Base-by-base conservation (phyloP, 2,888 invertebrate species). In the Cryptocephalus primarius region DNA sequence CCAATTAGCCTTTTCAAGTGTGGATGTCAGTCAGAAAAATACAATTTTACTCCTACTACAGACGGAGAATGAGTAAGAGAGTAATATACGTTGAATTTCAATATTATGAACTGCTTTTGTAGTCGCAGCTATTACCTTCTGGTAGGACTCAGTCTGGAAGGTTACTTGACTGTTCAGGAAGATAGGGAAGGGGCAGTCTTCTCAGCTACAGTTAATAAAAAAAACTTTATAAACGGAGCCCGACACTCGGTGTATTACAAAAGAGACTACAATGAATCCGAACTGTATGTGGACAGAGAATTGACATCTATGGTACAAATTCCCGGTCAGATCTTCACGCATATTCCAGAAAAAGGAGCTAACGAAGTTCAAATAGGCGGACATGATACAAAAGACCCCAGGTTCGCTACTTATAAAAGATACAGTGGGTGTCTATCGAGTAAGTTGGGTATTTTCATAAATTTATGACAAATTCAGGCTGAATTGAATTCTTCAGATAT, bases 371-470 rank as follows among this genome's bases (percentile, higher is more conserved):
- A 89, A 67, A 81, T 92, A 44, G 90, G 90, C 9, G 91, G 91
- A 22, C 78, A 90, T 11, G 89, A 88, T 60, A 88, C 88, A 6
- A 84, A 83, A 4, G 89, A 90, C 65, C 83, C 85, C 4, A 76
- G 89, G 53, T 82, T 91, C 58, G 82, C 81, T 50, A 83, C 85
- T 48, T 91, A 86, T 63, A 88, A 86, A 63, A 86, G 88, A 56
- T 92, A 90, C 68, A 88, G 85, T 60, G 91, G 92, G 46, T 92
- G 92, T 67, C 74, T 92, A 51, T 90, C 91, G 52, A 92, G 91
- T 91, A 71, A 79, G 83, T 54, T 45, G 36, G 38, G 31, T 39
- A 36, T 44, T 10, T 36, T 43, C n/a, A 31, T 8, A n/a, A 11
- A 38, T 33, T 40, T 10, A 13, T 38, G 14, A 13, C 22, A 22